Evolutionary conservation across 2,888 invertebrate species (phyloP), one percentile per base, ranked within the genome.

Genomic region (Perdita meconis): DNA sequence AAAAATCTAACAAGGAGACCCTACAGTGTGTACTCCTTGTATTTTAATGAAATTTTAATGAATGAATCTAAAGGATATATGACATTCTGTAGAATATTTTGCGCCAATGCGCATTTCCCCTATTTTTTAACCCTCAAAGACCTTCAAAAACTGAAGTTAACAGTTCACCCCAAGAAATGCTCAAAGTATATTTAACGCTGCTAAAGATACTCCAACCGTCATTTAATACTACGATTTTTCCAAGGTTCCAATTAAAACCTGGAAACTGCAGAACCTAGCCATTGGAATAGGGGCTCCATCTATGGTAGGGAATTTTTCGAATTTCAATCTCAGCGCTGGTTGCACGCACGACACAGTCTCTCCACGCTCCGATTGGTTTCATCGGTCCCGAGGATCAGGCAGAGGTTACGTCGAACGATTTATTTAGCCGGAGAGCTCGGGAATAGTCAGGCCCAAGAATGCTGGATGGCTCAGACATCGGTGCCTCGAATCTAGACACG

Each of bases 401-500:
- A 61, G 63, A 57, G 79, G 72, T 69, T 64, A 66, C 71, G 42
- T 51, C 47, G 70, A 24, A 74, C 68, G 70, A 86, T 86, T 86
- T 79, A 84, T 84, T 79, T 74, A 26, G 77, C 67, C 59, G 38
- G 22, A 19, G 67, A 78, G 63, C 76, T 30, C 22, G 42, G 76
- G 61, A 69, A 78, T 59, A 71, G 72, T 42, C 72, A 26, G 65
- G 60, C 56, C 50, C 59, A 80, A 66, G 84, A 84, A 84, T 84
- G 76, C 60, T 59, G 64, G 64, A 64, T 24, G 51, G 59, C 57
- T 73, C 73, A 40, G 76, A 84, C 81, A 85, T 82, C 84, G 74
- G 65, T 64, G 63, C 65, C 68, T 76, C 70, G 81, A 77, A 85
- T 83, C 84, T 80, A 70, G 81, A 84, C 82, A 60, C 79, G 68